These are phyloP conservation scores for Rattus norvegicus DNA, from an alignment of 2,113 vertebrate genomes.

Conservation along the genomic window GRCr8 NC_086026.1:66202001-66202500, in stretches of 20 bases:
- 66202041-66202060: no score
- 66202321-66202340: background rate
- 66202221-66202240: background rate
- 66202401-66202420: background rate
- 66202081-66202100: background rate
- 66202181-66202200: background rate
- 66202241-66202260: background rate
- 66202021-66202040: no score
- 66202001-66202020: no score
- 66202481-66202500: background rate
- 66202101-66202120: background rate
- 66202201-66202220: background rate
- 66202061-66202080: background rate
- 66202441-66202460: background rate
- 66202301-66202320: background rate
- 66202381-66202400: background rate
- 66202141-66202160: background rate
- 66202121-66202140: background rate
- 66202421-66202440: background rate
- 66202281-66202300: background rate
- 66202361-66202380: background rate
- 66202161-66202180: background rate
- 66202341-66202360: background rate
- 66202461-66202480: background rate
- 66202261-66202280: background rate